Base-by-base conservation (phyloP, 2,888 invertebrate species). In the Drosophila trichaetosa region DNA sequence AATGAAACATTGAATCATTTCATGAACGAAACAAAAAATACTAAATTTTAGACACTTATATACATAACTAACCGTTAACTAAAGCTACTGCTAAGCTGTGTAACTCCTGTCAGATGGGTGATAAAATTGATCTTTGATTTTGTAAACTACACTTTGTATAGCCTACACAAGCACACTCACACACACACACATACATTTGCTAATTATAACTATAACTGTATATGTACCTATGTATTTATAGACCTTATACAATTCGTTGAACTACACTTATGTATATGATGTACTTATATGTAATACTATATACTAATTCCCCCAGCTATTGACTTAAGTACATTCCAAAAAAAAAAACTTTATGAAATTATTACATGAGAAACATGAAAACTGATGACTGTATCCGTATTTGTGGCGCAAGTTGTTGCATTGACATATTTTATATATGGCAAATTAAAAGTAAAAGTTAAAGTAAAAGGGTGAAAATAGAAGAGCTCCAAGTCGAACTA, bases 81-180 rank as follows among this genome's bases (percentile, higher is more conserved):
- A 60, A 72, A 72, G 64, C 76, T 80, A 82, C 82, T 84, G 73
- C 78, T 75, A 82, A 88, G 87, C 83, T 83, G 80, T 82, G 82
- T 92, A 93, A 93, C 93, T 93, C 92, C 91, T 93, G 93, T 93
- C 93, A 93, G 93, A 92, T 93, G 93, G 93, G 93, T 92, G 89
- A 92, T 88, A 91, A 84, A 76, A 75, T 77, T 89, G 67, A 70
- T 63, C 70, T 73, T 71, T 85, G 64, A 77, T 76, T 88, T 79
- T 80, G 70, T 76, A 68, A 76, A 60, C 66, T 51, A 80, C 79
- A 61, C 72, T 69, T 59, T 80, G 59, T 77, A 78, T 60, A 76
- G 66, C 67, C 61, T 34, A 69, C 52, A 61, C 49, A 42, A 46
- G 60, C 72, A 21, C 54, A 38, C 49, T 54, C 48, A 54, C 53